These are phyloP conservation scores for Drosophila grimshawi DNA, from an alignment of 1,140 invertebrate genomes.

Conservation along the genomic window DNA sequence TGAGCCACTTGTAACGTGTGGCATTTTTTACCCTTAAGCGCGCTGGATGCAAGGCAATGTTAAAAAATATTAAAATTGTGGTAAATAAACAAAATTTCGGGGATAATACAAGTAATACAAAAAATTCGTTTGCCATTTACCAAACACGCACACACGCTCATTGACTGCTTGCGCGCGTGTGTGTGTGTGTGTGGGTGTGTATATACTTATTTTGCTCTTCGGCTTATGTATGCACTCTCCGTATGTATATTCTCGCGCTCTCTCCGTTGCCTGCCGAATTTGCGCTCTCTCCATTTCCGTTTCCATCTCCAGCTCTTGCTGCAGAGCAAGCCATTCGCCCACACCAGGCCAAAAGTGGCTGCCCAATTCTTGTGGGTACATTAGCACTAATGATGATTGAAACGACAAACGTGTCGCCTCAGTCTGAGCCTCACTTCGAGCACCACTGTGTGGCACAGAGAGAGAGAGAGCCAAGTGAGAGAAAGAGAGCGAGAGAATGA, in stretches of 20 bases:
- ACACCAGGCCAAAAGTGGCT: conserved; percentile 59
- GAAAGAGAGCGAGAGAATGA: background rate
- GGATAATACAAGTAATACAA: conserved; percentile 37
- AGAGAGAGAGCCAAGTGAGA: background rate
- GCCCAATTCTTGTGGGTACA: conserved; percentile 84
- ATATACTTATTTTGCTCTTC: conserved; percentile 18
- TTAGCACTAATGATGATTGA: conserved; percentile 85
- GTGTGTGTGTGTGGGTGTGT: background rate
- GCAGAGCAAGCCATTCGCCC: conserved; percentile 45
- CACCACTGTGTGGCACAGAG: background rate
- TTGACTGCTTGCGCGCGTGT: background rate
- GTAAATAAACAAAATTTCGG: conserved; percentile 77
- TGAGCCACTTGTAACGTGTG: conserved; percentile 47
- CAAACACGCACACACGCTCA: conserved; percentile 11
- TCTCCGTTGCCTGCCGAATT: conserved; percentile 7
- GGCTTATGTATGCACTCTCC: conserved; percentile 8
- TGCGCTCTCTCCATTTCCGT: conserved; percentile 11
- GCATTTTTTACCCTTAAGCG: conserved; percentile 61
- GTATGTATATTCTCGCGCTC: conserved; percentile 24
- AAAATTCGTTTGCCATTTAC: conserved; percentile 28
- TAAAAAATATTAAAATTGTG: conserved; percentile 79
- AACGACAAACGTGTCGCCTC: conserved; percentile 79
- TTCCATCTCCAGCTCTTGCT: background rate
- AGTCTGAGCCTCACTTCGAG: conserved; percentile 13
- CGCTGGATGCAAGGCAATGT: conserved; percentile 35